Conservation (phyloP, 2,797 vertebrate species). For the Sebastes itinus region DNA sequence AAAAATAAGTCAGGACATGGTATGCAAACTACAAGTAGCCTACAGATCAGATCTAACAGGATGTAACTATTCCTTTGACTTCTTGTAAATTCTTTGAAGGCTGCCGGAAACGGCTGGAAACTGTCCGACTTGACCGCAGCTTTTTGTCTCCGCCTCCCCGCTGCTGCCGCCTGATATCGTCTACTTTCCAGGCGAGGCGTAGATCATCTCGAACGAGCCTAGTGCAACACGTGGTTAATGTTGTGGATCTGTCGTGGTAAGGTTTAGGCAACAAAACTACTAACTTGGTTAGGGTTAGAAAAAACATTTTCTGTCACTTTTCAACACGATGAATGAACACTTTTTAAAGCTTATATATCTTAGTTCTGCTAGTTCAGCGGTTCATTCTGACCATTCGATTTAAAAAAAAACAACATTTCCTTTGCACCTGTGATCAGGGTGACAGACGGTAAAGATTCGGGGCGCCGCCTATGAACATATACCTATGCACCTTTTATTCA, state of each 20-base stretch:
- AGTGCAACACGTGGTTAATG: no score
- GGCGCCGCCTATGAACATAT: not conserved
- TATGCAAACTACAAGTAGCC: no score
- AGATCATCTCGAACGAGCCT: no score
- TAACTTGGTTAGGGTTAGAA: no score
- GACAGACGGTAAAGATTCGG: not conserved
- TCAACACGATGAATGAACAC: not conserved
- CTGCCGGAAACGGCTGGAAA: no score
- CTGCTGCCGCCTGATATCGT: no score
- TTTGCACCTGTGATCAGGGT: not conserved
- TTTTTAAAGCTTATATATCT: rapidly evolving
- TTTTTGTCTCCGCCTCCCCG: no score
- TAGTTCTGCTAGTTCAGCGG: not conserved
- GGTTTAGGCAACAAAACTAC: no score
- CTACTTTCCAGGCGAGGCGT: no score
- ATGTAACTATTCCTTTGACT: rapidly evolving
- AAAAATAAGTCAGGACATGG: rapidly evolving
- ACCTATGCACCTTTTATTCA: not conserved
- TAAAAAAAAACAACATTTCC: not conserved
- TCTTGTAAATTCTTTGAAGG: no score
- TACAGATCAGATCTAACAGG: rapidly evolving
- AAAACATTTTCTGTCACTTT: not conserved
- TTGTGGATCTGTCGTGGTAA: no score
- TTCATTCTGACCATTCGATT: not conserved
- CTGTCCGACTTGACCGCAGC: no score